Evolutionary conservation across 2,113 vertebrate genomes (phyloP).

Genomic region (Smithornis capensis): DNA sequence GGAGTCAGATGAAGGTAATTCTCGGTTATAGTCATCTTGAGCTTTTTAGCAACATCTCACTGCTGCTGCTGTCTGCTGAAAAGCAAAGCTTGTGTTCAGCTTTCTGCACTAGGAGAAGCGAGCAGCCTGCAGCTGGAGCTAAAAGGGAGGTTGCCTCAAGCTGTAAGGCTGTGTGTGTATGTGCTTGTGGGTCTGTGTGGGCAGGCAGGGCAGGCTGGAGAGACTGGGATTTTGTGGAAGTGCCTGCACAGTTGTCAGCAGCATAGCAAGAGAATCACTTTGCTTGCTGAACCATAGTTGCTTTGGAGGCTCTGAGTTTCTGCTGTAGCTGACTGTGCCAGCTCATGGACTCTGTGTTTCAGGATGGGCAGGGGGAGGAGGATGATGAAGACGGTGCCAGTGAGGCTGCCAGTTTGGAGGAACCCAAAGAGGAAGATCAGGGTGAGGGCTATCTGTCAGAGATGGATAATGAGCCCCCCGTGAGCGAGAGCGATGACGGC

Average conservation of each 20-base stretch:
- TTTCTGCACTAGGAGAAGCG: not conserved
- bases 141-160: not conserved
- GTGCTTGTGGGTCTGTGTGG: not conserved
- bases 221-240: not conserved
- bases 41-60: not conserved
- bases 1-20: conserved; percentile 90
- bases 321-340: not conserved
- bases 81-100: not conserved
- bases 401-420: conserved; percentile 91
- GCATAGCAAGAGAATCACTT: not conserved
- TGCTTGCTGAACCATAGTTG: not conserved
- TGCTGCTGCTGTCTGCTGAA: not conserved
- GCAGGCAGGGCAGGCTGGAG: not conserved
- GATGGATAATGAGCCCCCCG: conserved; percentile 91
- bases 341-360: conserved; percentile 47
- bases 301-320: not conserved
- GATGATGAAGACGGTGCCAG: conserved; percentile 95
- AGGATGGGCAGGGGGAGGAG: conserved; percentile 90
- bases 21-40: not conserved
- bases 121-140: not conserved
- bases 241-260: not conserved
- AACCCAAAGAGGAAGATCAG: conserved; percentile 88
- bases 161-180: not conserved
- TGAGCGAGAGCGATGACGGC: conserved; percentile 97
- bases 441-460: conserved; percentile 94